Evolutionary conservation across 2,113 vertebrate genomes (phyloP), one percentile per base, ranked within the genome.

Genomic region (Pelobates fuscus): DNA sequence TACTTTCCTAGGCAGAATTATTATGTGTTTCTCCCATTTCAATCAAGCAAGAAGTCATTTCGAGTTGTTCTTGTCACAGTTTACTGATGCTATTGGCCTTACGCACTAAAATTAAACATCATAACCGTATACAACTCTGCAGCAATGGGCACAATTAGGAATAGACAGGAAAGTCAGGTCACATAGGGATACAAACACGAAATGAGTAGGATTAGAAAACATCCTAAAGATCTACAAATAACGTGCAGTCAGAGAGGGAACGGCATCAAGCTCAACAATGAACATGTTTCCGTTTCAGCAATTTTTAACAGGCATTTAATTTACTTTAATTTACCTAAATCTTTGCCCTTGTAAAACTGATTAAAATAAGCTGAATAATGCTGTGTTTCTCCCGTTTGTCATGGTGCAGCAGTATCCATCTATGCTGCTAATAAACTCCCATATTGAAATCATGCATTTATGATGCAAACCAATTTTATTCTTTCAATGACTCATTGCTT

Each of bases 261-360:
- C 25, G 44, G 52, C 54, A 74, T 44, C 24, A 30, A 41, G 46
- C 29, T 66, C n/a, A 46, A 67, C 32, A 43, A n/a, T 30, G 32
- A 46, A 30, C 32, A 46, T 46, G 72, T 75, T 75, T 75, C 63
- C 57, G 66, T 59, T 58, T 67, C 26, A 67, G 60, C 55, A 46
- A 67, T 67, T 67, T 23, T 32, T 67, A 66, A 30, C 54, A 59
- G 63, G 52, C 57, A 32, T 67, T 67, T 66, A 24, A 75, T 67
- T 67, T 75, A 24, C 32, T 60, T 59, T 75, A 57, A 75, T 75
- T 75, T 60, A 26, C 24, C 63, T 75, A 75, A 75, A 67, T 44
- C 52, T 49, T 46, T 75, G 57, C 20, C 72, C 63, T 49, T 59
- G 54, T 67, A 75, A 60, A 75, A 60, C 41, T 25, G 54, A 32